Conservation (phyloP, 1,140 invertebrate species). For the Drosophila melanogaster region Release_6_plus_ISO1_MT NT_037436.4:20558001-20558500, state of each 20-base stretch:
- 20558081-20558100: slow-evolving; percentile 40
- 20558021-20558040: no score
- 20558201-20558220: slow-evolving; percentile 83
- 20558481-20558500: slow-evolving; percentile 36
- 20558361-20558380: slow-evolving; percentile 66
- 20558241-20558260: slow-evolving; percentile 78
- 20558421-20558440: slow-evolving; percentile 40
- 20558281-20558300: slow-evolving; percentile 59
- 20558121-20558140: background rate
- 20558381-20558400: slow-evolving; percentile 44
- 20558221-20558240: slow-evolving; percentile 75
- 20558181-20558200: slow-evolving; percentile 83
- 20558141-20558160: slow-evolving; percentile 38
- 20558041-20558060: background rate
- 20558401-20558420: slow-evolving; percentile 26
- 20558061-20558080: slow-evolving; percentile 21
- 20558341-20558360: slow-evolving; percentile 48
- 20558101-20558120: slow-evolving; percentile 16
- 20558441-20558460: slow-evolving; percentile 35
- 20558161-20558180: slow-evolving; percentile 81
- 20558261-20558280: slow-evolving; percentile 50
- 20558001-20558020: no score
- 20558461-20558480: slow-evolving; percentile 44
- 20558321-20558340: slow-evolving; percentile 25
- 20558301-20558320: slow-evolving; percentile 16